Evolutionary conservation across 2,797 vertebrate species (phyloP), one percentile per base, ranked within the genome.

Genomic region (Tenualosa ilisha): DNA sequence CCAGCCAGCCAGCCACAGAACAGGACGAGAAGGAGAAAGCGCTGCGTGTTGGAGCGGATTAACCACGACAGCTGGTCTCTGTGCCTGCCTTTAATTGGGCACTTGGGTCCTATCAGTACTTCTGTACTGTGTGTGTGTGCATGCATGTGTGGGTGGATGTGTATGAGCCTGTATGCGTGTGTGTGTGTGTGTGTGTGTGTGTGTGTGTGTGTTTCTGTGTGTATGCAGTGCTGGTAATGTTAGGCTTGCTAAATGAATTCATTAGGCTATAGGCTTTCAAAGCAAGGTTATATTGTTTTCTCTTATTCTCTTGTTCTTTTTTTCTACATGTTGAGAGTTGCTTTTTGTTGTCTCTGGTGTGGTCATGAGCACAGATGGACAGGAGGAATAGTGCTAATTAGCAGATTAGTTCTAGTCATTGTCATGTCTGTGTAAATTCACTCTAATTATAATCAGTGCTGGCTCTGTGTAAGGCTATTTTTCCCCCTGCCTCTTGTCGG

Each of bases 231-330:
- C 13, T 37, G 5, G 3, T 72, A 37, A 37, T 65, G 61, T 65
- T 65, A 72, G 13, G 65, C 65, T 26, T 17, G 65, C 65, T 72
- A 72, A 72, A 72, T 72, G 26, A 72, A 40, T 72, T 72, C 65
- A 72, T 72, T 72, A 37, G 65, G 31, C 65, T 72, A 72, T 72
- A 37, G 11, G 26, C 31, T 37, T 40, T 72, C 65, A 37, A 31
- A 72, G 65, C 65, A 72, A 72, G 65, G 65, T 72, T 72, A 72
- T 31, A 37, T 37, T 72, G 65, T 72, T 72, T 40, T 72, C n/a
- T 22, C 59, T 61, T n/a, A 9, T n/a, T 37, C 1, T 68, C 63
- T 68, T 15, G 11, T 31, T 11, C 15, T 6, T 26, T 31, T 26
- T 26, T 63, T 63, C 1, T 37, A 31, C 1, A 31, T 5, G 26